Percentiles rank a stretch among this genome's conserved stretches.
Evolutionary conservation across 2,888 invertebrate genomes (phyloP).

Genomic region (Papilio protenor): DNA sequence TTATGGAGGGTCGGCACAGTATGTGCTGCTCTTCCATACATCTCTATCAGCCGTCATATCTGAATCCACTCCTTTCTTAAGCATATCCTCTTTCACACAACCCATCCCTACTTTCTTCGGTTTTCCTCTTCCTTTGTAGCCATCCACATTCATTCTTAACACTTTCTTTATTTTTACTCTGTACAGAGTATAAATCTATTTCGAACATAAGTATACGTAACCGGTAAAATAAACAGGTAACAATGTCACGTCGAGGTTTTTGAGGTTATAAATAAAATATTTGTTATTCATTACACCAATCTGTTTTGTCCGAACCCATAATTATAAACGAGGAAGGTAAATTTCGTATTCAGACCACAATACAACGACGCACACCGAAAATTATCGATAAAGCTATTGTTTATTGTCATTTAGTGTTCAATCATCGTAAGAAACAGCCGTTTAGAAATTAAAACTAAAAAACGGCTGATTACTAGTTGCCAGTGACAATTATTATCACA

Average conservation of each 20-base stretch:
- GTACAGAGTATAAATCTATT: not conserved
- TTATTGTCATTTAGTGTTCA: not conserved
- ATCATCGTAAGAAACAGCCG: not conserved
- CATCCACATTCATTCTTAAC: too few relatives aligned
- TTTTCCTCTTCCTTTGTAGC: too few relatives aligned
- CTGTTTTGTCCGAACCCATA: slow-evolving; percentile 21
- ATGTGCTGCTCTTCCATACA: too few relatives aligned
- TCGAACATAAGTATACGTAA: slow-evolving; percentile 6
- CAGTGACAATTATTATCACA: not conserved
- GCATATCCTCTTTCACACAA: too few relatives aligned
- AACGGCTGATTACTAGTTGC: not conserved
- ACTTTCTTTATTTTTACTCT: too few relatives aligned
- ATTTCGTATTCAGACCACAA: slow-evolving; percentile 12
- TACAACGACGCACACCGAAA: not conserved
- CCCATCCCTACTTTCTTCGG: too few relatives aligned
- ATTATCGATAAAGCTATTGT: not conserved
- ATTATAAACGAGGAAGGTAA: slow-evolving; percentile 37
- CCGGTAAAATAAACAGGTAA: slow-evolving; percentile 22
- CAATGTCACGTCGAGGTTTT: slow-evolving; percentile 15
- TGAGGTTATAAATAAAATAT: slow-evolving; percentile 29
- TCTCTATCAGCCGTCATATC: too few relatives aligned
- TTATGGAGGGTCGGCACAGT: too few relatives aligned
- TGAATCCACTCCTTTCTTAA: too few relatives aligned
- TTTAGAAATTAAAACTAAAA: not conserved
- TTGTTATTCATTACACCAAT: slow-evolving; percentile 16